Evolutionary conservation across 2,888 invertebrate genomes (phyloP).

Genomic region (Drosophila anomalata): DNA sequence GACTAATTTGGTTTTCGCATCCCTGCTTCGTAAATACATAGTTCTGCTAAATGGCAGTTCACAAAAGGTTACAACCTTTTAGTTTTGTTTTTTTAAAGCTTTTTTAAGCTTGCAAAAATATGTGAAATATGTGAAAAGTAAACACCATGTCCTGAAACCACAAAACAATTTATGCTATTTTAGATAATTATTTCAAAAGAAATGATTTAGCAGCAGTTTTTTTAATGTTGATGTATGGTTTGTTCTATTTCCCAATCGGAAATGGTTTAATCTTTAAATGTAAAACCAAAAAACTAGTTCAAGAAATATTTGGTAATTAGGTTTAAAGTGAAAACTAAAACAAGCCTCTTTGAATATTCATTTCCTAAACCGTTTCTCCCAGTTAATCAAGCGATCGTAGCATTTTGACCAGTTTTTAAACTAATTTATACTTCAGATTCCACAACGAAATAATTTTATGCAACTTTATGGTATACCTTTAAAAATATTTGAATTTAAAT

Average conservation of each 20-base stretch:
- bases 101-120: conserved; percentile 1
- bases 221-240: too few relatives aligned
- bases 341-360: neutral
- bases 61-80: neutral
- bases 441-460: neutral
- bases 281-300: neutral
- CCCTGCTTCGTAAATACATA: conserved; percentile 9
- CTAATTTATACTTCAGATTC: neutral
- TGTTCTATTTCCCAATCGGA: too few relatives aligned
- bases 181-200: neutral
- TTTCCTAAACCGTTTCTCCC: neutral
- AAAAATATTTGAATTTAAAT: neutral
- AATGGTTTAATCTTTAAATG: too few relatives aligned
- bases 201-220: neutral
- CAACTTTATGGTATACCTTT: neutral
- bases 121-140: neutral
- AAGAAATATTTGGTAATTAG: neutral
- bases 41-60: conserved; percentile 3
- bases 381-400: neutral
- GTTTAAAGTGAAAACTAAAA: neutral
- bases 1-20: conserved; percentile 42
- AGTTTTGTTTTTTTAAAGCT: neutral
- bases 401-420: neutral
- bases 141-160: neutral
- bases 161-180: neutral